Percentiles rank a stretch among this genome's conserved stretches.
Evolutionary conservation across 2,113 vertebrate genomes (phyloP).

Genomic region (Hippopotamus amphibius): DNA sequence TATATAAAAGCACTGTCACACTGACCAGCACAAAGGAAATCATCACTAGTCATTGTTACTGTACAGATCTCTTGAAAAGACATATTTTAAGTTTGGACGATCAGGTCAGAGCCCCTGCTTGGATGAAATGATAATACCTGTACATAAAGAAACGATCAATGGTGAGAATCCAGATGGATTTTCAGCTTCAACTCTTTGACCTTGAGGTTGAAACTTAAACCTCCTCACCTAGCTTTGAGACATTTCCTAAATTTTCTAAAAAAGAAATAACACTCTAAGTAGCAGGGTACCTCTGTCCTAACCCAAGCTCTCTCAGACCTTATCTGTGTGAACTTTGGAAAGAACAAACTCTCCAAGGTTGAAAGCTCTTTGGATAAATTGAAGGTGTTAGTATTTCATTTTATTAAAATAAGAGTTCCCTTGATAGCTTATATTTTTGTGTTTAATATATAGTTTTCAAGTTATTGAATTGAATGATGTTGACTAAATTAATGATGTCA

Average conservation of each 20-base stretch:
- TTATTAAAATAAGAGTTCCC: neutral
- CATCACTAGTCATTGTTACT: neutral
- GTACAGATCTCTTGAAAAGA: neutral
- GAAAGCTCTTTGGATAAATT: neutral
- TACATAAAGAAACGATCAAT: neutral
- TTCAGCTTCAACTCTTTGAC: neutral
- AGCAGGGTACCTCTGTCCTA: neutral
- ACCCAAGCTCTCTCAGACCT: neutral
- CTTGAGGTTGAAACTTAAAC: constrained; percentile 4
- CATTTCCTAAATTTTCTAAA: neutral
- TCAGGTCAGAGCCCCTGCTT: neutral
- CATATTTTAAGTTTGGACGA: neutral
- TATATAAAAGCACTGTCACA: neutral
- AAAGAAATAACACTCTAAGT: neutral
- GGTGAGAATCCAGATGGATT: neutral
- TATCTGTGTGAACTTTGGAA: neutral
- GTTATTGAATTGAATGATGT: neutral
- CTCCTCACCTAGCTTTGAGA: neutral
- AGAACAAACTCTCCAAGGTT: neutral
- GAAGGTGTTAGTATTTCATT: neutral
- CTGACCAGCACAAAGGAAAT: neutral
- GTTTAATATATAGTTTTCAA: neutral
- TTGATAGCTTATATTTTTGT: neutral
- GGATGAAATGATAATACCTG: neutral
- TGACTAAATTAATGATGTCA: neutral